These are phyloP conservation scores for Panagrolaimus sp. DNA, from an alignment of 1,140 invertebrate genomes.

Conservation along the genomic window DNA sequence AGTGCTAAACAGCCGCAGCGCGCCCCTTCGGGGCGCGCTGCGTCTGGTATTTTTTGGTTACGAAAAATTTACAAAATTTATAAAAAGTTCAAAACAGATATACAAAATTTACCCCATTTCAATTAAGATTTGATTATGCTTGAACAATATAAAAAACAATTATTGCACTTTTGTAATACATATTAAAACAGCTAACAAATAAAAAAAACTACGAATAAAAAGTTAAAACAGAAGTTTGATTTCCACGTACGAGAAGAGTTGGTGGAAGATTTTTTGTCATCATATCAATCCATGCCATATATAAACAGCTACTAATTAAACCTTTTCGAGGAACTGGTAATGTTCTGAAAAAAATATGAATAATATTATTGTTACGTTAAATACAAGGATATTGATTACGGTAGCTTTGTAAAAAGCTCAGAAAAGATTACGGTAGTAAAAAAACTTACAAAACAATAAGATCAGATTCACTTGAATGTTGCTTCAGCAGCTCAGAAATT, in stretches of 20 bases:
- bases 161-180: too few species aligned
- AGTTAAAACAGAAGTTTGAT: conserved; percentile 64
- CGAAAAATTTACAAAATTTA: too few species aligned
- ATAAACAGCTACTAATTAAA: conserved; percentile 61
- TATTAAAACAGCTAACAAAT: neutral
- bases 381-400: too few species aligned
- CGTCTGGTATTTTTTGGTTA: too few species aligned
- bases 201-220: conserved; percentile 66
- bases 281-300: conserved; percentile 64
- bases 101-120: too few species aligned
- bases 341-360: conserved; percentile 52
- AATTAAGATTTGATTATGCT: too few species aligned
- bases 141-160: too few species aligned
- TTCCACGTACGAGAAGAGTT: conserved; percentile 63
- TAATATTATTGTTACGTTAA: too few species aligned
- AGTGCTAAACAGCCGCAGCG: too few species aligned
- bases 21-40: too few species aligned
- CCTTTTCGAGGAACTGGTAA: conserved; percentile 62
- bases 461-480: conserved; percentile 54
- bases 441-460: conserved; percentile 55
- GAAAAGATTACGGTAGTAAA: conserved; percentile 14
- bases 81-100: too few species aligned
- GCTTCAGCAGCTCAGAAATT: conserved; percentile 46
- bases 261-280: conserved; percentile 62
- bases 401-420: too few species aligned